Conservation (phyloP, 2,888 invertebrate species). For the Oscheius onirici region DNA sequence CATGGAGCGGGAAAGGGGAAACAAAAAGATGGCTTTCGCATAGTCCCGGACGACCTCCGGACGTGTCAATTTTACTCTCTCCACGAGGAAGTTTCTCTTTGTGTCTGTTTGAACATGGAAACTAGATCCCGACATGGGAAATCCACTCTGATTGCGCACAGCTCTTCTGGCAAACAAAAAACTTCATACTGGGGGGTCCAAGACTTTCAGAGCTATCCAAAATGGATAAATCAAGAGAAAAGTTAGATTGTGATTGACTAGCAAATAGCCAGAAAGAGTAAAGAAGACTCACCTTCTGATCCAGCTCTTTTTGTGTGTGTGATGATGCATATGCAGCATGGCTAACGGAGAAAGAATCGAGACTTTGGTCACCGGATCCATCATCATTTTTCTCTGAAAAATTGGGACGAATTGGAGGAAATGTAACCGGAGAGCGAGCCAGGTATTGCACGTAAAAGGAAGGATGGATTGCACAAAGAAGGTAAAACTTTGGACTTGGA, state of each 20-base stretch:
- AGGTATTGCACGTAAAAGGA: conserved; percentile 8
- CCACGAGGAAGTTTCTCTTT: too few relatives aligned
- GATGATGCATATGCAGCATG: conserved; percentile 53
- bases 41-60: too few relatives aligned
- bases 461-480: not conserved
- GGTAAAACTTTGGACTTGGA: not conserved
- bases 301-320: conserved; percentile 55
- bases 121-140: conserved; percentile 16
- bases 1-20: too few relatives aligned
- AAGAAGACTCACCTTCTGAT: conserved; percentile 45
- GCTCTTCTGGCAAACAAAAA: conserved; percentile 21
- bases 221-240: not conserved
- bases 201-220: not conserved
- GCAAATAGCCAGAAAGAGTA: not conserved
- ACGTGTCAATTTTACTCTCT: too few relatives aligned
- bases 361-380: conserved; percentile 51
- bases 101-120: not conserved
- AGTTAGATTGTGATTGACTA: not conserved
- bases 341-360: conserved; percentile 54
- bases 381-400: conserved; percentile 20
- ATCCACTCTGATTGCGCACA: conserved; percentile 18
- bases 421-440: not conserved
- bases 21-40: too few relatives aligned
- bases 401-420: not conserved
- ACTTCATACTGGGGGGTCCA: too few relatives aligned